Base-by-base conservation (phyloP, 1,140 invertebrate genomes). In the Aradophagus sp. region DNA sequence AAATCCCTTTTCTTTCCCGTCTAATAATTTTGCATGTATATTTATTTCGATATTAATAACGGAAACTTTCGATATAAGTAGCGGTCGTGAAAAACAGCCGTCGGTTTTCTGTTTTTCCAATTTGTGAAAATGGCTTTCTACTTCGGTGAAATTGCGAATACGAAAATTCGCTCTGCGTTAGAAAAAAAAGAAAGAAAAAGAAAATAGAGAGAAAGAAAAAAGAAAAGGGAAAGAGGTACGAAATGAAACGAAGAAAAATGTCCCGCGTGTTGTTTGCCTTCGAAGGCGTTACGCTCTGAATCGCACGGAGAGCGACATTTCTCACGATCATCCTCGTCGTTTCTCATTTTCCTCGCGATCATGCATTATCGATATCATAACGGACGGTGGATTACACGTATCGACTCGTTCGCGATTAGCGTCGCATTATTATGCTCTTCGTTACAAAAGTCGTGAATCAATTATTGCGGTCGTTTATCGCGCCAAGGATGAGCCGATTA, bases 301-400 rank as follows among this genome's bases (percentile, higher is more conserved):
- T 68, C 39, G 32, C 34, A 0, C 12, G 5, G n/a, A 8, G 23
- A 55, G 36, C 26, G 65, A 53, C 55, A 61, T 53, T 68, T 68
- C 53, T 59, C 34, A 55, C 55, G 53, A 68, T 55, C 55, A 68
- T 68, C 63, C 32, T 66, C 47, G 27, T 20, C 55, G 29, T 68
- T 68, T 68, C 48, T 61, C 29, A 68, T 68, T 68, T 67, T 44
- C 36, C 15, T 35, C 14, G 14, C 38, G 36, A 42, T 58, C 42
- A 39, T 27, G 52, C 23, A 31, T 50, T 56, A 56, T 66, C 44
- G 45, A 58, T 58, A 53, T 52, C 32, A 32, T 19, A 44, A 58
- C 47, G 47, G 45, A 65, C 47, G 42, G 19, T 8, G 14, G 31
- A 45, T 63, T 45, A 17, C 29, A n/a, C 35, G 12, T 17, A 50